phyloP scores from a whole-genome alignment of 2,113 vertebrate species.

The Gasterosteus nipponicus region DNA sequence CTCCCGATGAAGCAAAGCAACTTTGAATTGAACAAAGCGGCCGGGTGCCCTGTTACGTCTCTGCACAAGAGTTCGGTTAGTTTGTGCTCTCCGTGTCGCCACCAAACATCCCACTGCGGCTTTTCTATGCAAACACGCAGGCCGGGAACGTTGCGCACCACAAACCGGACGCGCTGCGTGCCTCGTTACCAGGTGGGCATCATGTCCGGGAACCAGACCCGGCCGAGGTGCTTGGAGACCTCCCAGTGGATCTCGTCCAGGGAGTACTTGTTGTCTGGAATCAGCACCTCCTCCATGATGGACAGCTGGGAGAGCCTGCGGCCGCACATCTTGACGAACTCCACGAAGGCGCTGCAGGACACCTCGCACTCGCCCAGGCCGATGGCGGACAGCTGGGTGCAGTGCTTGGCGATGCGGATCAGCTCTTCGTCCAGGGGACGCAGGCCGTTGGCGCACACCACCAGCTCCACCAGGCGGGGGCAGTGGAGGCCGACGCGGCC shows the following conservation, averaged over 20 bases:
- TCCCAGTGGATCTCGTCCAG: constrained; percentile 98
- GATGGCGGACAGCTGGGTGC: constrained; percentile 93
- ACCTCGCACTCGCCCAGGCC: constrained; percentile 97
- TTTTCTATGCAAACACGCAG: constrained; percentile 39
- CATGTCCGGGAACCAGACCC: constrained; percentile 99
- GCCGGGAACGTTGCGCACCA: background rate
- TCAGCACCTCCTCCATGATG: constrained; percentile 98
- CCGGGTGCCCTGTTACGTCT: constrained; percentile 11
- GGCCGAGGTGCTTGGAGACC: constrained; percentile 96
- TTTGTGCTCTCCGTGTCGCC: constrained; percentile 23
- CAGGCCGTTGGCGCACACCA: constrained; percentile 96
- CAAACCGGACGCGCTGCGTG: background rate
- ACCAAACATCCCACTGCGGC: constrained; percentile 27
- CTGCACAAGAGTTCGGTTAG: constrained; percentile 15
- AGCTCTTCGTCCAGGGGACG: constrained; percentile 97
- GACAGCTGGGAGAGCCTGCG: constrained; percentile 93
- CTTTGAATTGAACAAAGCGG: background rate
- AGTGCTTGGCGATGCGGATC: constrained; percentile 94
- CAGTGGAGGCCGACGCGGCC: constrained; percentile 95
- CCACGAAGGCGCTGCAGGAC: constrained; percentile 96
- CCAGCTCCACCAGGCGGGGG: constrained; percentile 93
- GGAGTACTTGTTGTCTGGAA: constrained; percentile 94
- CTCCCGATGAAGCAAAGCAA: background rate
- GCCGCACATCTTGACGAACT: constrained; percentile 98
- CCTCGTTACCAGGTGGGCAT: constrained; percentile 93